Evolutionary conservation across 2,797 vertebrate species (phyloP).

Genomic region (Hypotaenidia philippensis): DNA sequence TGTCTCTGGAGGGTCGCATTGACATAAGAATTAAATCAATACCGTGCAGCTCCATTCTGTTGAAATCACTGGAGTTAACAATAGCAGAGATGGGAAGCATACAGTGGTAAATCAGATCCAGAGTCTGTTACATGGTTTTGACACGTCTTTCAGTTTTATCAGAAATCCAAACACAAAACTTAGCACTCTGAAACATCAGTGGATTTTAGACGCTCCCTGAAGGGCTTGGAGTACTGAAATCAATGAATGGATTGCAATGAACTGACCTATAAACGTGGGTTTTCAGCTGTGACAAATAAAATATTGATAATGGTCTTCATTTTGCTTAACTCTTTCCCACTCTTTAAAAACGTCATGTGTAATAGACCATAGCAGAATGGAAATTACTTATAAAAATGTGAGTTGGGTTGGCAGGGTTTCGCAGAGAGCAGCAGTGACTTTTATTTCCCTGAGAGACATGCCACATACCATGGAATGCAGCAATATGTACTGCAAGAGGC

Average conservation of each 20-base stretch:
- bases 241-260: conserved; percentile 36
- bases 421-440: conserved; percentile 21
- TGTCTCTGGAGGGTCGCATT: conserved; percentile 15
- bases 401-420: not conserved
- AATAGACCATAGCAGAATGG: conserved; percentile 24
- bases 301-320: conserved; percentile 66
- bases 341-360: conserved; percentile 9
- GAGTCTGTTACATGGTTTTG: conserved; percentile 66
- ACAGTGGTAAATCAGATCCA: conserved; percentile 59
- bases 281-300: conserved; percentile 69
- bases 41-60: not conserved
- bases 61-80: conserved; percentile 42
- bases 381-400: conserved; percentile 42
- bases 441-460: not conserved
- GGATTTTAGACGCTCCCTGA: conserved; percentile 76
- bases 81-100: not conserved
- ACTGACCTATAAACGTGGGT: conserved; percentile 57
- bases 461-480: not conserved
- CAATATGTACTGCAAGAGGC: not conserved
- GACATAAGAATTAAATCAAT: conserved; percentile 54
- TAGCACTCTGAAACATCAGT: conserved; percentile 75
- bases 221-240: conserved; percentile 53
- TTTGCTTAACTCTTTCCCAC: conserved; percentile 57
- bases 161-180: conserved; percentile 78
- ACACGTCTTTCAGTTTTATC: conserved; percentile 78